Conservation (phyloP, 2,113 vertebrate species). For the Scatophagus argus region DNA sequence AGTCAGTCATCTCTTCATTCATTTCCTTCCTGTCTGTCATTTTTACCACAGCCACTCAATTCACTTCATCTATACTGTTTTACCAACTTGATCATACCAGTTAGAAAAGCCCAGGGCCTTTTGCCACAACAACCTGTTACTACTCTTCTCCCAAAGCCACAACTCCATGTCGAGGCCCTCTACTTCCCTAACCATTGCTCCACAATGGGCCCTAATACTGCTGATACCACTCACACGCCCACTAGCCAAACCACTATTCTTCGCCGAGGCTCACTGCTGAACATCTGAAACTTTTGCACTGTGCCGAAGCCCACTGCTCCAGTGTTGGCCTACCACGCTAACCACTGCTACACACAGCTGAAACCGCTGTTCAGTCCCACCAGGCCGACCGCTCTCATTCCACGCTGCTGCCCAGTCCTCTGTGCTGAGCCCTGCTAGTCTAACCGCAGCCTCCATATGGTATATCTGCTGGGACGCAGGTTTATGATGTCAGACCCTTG, state of each 20-base stretch:
- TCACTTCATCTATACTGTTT: conserved; percentile 39
- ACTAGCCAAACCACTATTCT: conserved; percentile 62
- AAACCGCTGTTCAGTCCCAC: conserved; percentile 76
- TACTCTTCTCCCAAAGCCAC: conserved; percentile 55
- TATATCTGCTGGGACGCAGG: conserved; percentile 82
- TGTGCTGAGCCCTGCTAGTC: conserved; percentile 64
- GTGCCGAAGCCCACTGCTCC: conserved; percentile 64
- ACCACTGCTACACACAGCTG: conserved; percentile 77
- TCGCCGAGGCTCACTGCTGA: conserved; percentile 58
- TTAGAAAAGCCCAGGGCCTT: conserved; percentile 32
- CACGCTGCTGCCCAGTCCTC: conserved; percentile 62
- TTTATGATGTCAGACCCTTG: conserved; percentile 86
- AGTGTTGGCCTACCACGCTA: conserved; percentile 74
- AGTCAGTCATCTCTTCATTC: conserved; percentile 55
- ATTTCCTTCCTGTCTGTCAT: conserved; percentile 55
- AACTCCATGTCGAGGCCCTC: conserved; percentile 55
- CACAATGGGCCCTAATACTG: conserved; percentile 42
- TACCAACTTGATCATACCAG: conserved; percentile 1
- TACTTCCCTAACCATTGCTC: conserved; percentile 45
- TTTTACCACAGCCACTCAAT: conserved; percentile 45
- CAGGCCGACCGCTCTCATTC: conserved; percentile 68
- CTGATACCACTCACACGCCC: conserved; percentile 65
- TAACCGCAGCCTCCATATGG: conserved; percentile 78
- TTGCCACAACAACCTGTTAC: conserved; percentile 70
- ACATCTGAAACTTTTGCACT: conserved; percentile 67